Evolutionary conservation across 2,888 invertebrate species (phyloP), one percentile per base, ranked within the genome.

Genomic region (Eilema depressum): DNA sequence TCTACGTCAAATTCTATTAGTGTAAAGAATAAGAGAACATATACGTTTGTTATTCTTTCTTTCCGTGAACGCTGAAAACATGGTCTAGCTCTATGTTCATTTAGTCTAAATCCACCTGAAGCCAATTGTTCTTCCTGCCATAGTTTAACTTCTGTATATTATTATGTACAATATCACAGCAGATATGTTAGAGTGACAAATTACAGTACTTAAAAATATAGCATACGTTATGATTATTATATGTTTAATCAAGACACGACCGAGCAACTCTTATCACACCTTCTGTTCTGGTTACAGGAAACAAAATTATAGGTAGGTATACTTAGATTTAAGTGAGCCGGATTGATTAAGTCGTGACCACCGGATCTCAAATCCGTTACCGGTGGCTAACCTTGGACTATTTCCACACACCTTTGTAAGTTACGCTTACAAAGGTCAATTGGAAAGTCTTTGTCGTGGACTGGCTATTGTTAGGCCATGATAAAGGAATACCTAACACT

Each of bases 371-470:
- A 92, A 91, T 92, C 93, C 91, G 92, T 91, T 87, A 91, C 85
- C 84, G 82, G 88, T 86, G 82, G 90, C 85, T 88, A 90, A 89
- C 94, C 94, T 94, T 95, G 94, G 92, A 89, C 94, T 92, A 93
- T 93, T 89, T 93, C 87, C 86, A 93, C 86, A 85, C 89, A 89
- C 87, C 92, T 92, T 89, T 90, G 84, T 79, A 66, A 68, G 63
- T 67, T 78, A 84, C 84, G 82, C 78, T 81, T 80, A 75, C 84
- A 93, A 94, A 95, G 94, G 94, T 94, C 94, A 94, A 88, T 89
- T 92, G 87, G 81, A 83, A 83, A 82, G 82, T 77, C 73, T 75
- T 66, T 67, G 69, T 71, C 63, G 67, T 70, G 26, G 62, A 63
- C 47, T 17, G 60, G 68, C 78, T 76, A 85, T 85, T 83, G 85